Conservation (phyloP, 2,888 invertebrate species). For the Nowickia ferox region DNA sequence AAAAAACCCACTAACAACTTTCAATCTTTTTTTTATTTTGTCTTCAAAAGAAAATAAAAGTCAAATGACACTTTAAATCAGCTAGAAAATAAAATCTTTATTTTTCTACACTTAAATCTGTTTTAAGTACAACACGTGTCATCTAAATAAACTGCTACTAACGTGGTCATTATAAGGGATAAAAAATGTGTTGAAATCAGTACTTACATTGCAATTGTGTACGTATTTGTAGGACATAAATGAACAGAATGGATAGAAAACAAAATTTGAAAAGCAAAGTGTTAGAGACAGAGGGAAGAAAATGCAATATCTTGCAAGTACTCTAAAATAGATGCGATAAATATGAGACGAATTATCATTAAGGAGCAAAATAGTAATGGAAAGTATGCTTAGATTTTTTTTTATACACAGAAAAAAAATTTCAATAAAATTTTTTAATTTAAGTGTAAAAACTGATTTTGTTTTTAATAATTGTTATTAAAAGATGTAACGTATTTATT, state of each 20-base stretch:
- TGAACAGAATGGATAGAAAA: background rate
- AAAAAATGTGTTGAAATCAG: constrained; percentile 23
- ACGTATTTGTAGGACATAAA: background rate
- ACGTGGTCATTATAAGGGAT: constrained; percentile 46
- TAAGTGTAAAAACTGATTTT: too few relatives aligned
- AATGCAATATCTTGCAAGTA: constrained; percentile 43
- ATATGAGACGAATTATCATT: background rate
- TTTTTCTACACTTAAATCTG: constrained; percentile 39
- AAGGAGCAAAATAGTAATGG: constrained; percentile 2
- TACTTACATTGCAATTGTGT: background rate
- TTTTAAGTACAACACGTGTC: constrained; percentile 53
- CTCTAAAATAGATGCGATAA: constrained; percentile 37
- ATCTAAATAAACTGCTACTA: constrained; percentile 54
- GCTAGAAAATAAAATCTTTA: background rate
- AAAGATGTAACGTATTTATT: too few relatives aligned
- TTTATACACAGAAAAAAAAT: too few relatives aligned
- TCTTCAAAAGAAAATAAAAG: background rate
- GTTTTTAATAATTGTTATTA: too few relatives aligned
- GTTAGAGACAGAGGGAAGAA: constrained; percentile 2
- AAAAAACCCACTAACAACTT: too few relatives aligned
- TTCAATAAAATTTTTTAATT: too few relatives aligned
- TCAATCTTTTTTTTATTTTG: background rate
- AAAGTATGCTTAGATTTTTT: background rate
- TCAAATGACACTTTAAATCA: constrained; percentile 7
- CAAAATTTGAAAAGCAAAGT: background rate